Evolutionary conservation across 2,113 vertebrate genomes (phyloP).

Genomic region (Paracyprichromis sp.): DNA sequence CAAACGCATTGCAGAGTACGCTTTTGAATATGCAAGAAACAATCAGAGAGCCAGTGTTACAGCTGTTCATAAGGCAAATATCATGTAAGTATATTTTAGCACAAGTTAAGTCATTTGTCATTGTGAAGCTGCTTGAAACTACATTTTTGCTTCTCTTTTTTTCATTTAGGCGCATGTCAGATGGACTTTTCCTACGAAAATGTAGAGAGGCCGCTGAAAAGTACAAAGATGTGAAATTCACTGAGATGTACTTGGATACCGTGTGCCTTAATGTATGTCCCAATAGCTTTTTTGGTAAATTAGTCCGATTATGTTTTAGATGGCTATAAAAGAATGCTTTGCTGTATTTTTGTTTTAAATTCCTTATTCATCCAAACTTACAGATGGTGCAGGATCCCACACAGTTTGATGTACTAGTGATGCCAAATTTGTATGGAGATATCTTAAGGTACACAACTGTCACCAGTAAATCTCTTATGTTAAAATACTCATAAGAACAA

Average conservation of each 20-base stretch:
- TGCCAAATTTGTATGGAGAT: conserved; percentile 96
- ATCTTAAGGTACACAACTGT: conserved; percentile 81
- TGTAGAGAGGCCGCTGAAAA: conserved; percentile 94
- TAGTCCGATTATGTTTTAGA: neutral
- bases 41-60: conserved; percentile 89
- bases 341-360: neutral
- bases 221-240: conserved; percentile 94
- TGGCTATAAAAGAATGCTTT: neutral
- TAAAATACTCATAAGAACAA: neutral
- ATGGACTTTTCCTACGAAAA: conserved; percentile 91
- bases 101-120: neutral
- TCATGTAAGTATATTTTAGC: conserved; percentile 79
- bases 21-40: conserved; percentile 91
- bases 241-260: conserved; percentile 96
- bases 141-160: neutral
- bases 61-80: conserved; percentile 96
- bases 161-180: conserved; percentile 87
- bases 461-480: neutral
- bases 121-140: neutral
- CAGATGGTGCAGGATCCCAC: conserved; percentile 97
- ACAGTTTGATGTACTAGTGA: conserved; percentile 93
- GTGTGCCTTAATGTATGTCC: conserved; percentile 91
- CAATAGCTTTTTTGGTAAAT: neutral
- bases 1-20: conserved; percentile 89
- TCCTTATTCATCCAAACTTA: neutral